Percentiles rank a stretch among this genome's conserved stretches.
phyloP scores from a whole-genome alignment of 37 sponge, comb jelly and placozoan species.

The Axinella damicornis region DNA sequence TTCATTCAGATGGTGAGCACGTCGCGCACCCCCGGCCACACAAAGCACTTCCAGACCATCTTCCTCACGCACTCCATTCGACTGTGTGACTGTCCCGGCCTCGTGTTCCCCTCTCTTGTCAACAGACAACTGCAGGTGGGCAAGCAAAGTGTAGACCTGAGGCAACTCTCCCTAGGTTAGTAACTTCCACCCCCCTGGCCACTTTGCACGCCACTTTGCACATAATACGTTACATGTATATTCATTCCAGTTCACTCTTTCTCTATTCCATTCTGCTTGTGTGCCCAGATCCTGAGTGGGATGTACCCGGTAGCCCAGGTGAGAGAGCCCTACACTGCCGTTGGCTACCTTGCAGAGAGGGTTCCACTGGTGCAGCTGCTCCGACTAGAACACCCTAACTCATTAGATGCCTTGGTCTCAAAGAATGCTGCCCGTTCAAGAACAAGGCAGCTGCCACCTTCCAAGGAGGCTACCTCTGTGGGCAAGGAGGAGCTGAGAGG shows the following conservation, averaged over 20 bases:
- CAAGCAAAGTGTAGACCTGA: neutral
- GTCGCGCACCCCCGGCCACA: conserved; percentile 98
- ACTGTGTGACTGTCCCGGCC: conserved; percentile 98
- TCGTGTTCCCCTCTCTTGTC: conserved; percentile 93
- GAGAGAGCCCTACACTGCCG: conserved; percentile 92
- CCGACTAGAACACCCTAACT: conserved; percentile 72
- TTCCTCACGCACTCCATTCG: conserved; percentile 84
- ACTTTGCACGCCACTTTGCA: neutral
- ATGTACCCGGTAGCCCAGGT: conserved; percentile 97
- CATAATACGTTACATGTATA: too few relatives aligned
- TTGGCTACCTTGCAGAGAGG: conserved; percentile 92
- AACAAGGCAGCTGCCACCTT: too few relatives aligned
- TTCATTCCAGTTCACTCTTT: neutral
- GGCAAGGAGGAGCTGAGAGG: neutral
- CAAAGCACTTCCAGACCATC: conserved; percentile 99
- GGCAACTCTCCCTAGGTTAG: neutral
- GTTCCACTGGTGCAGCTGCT: conserved; percentile 79
- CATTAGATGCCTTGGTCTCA: neutral
- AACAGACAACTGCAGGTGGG: conserved; percentile 92
- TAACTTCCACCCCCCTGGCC: too few relatives aligned
- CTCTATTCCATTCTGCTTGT: too few relatives aligned
- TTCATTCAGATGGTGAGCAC: conserved; percentile 84
- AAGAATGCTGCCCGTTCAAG: neutral
- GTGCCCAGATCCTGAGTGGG: conserved; percentile 86
- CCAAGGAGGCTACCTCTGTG: neutral